Evolutionary conservation across 2,888 invertebrate species (phyloP).

Genomic region (Stenodera caucasica): DNA sequence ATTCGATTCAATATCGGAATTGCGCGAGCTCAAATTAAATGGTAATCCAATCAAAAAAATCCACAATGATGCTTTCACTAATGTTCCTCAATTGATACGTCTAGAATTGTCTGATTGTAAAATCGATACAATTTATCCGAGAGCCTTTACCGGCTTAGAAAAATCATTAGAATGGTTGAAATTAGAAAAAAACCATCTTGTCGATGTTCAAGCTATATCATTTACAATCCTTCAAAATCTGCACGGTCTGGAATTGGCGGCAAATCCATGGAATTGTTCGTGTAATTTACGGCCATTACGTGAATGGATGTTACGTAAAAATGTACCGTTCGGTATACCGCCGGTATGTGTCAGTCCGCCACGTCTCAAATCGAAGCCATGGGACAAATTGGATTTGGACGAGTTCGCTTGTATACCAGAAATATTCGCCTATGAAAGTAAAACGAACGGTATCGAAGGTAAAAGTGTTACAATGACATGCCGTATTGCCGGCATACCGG

Average conservation of each 20-base stretch:
- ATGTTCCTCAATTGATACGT: conserved; percentile 69
- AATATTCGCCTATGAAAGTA: conserved; percentile 63
- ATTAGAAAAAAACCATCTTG: conserved; percentile 73
- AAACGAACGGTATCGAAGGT: conserved; percentile 69
- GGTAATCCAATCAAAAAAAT: conserved; percentile 76
- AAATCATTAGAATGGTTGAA: conserved; percentile 75
- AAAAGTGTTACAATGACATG: conserved; percentile 75
- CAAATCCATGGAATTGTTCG: conserved; percentile 83
- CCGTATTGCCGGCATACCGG: conserved; percentile 69
- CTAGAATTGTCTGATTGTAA: conserved; percentile 75
- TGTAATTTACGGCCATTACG: conserved; percentile 73
- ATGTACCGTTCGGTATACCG: conserved; percentile 72
- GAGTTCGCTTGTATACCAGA: conserved; percentile 80
- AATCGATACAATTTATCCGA: conserved; percentile 67
- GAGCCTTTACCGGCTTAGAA: conserved; percentile 74
- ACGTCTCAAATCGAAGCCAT: conserved; percentile 66
- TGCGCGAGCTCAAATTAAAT: conserved; percentile 72
- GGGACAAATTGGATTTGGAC: conserved; percentile 76
- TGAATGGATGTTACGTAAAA: conserved; percentile 77
- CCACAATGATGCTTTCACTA: conserved; percentile 68
- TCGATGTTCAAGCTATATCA: conserved; percentile 66
- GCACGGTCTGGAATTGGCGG: conserved; percentile 75
- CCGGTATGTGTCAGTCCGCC: conserved; percentile 71
- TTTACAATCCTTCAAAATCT: conserved; percentile 69
- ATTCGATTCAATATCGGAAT: conserved; percentile 71